phyloP scores from a whole-genome alignment of 2,888 invertebrate genomes.

The Unio delphinus region DNA sequence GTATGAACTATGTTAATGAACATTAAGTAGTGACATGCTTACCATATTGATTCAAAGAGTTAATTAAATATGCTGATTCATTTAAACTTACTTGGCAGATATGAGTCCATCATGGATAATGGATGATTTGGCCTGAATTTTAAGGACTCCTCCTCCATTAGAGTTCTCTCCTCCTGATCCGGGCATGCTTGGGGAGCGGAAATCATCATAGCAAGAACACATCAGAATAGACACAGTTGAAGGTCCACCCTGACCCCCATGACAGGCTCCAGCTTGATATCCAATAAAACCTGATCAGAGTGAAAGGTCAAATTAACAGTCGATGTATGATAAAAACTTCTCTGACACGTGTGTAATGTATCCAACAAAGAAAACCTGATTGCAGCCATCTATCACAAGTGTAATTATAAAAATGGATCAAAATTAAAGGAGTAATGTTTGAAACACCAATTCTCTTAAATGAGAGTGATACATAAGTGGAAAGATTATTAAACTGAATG shows the following conservation, averaged over 20 bases:
- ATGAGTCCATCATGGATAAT: slow-evolving; percentile 37
- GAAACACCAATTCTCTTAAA: too few species aligned
- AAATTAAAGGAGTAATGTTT: too few species aligned
- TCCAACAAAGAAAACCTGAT: too few species aligned
- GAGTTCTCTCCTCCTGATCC: slow-evolving; percentile 40
- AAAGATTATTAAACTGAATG: too few species aligned
- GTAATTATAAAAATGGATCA: too few species aligned
- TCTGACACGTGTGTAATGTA: too few species aligned
- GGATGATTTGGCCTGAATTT: slow-evolving; percentile 25
- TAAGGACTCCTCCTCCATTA: slow-evolving; percentile 45
- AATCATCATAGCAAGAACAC: slow-evolving; percentile 35
- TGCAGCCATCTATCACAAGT: too few species aligned
- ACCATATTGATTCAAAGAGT: too few species aligned
- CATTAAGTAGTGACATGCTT: too few species aligned
- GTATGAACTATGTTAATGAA: too few species aligned
- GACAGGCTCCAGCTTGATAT: slow-evolving; percentile 38
- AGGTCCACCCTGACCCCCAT: slow-evolving; percentile 51
- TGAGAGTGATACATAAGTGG: too few species aligned
- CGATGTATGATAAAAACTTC: not conserved
- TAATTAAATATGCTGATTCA: too few species aligned
- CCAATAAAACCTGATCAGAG: slow-evolving; percentile 26
- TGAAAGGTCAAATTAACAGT: not conserved
- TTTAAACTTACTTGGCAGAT: slow-evolving; percentile 43
- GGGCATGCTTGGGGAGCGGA: slow-evolving; percentile 25
- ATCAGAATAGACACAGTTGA: not conserved